These are phyloP conservation scores for Chrysochloris asiatica DNA, from an alignment of 2,113 vertebrate genomes.

Conservation along the genomic window DNA sequence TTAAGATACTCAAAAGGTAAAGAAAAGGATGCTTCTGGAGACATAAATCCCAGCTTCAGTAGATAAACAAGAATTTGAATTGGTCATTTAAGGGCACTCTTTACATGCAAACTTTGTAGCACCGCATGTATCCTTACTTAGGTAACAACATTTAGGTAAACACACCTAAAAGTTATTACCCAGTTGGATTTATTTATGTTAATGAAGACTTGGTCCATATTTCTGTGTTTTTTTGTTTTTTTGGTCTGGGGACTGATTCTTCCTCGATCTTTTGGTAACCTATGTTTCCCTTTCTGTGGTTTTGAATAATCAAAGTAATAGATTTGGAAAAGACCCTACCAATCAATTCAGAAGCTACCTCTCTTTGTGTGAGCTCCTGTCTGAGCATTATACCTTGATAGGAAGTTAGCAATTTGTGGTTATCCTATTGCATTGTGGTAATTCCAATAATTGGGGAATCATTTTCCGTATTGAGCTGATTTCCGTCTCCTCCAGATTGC, in stretches of 20 bases:
- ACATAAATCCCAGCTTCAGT: conserved; percentile 31
- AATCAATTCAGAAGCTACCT: not conserved
- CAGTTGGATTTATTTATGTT: not conserved
- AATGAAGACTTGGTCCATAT: not conserved
- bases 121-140: not conserved
- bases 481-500: no score
- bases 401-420: not conserved
- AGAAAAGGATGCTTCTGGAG: conserved; percentile 71
- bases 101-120: not conserved
- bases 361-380: not conserved
- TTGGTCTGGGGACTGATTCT: not conserved
- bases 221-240: not conserved
- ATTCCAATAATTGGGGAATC: not conserved
- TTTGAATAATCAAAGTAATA: conserved; percentile 4
- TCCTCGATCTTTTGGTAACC: not conserved
- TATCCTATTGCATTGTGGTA: not conserved
- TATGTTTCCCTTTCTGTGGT: not conserved
- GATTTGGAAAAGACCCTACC: not conserved
- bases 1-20: conserved; percentile 75
- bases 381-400: not conserved
- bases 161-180: conserved; percentile 11
- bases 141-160: not conserved
- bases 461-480: no score
- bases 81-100: conserved; percentile 31
- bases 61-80: conserved; percentile 65